Evolutionary conservation across 1,140 invertebrate species (phyloP).

Genomic region (Atta colombica): DNA sequence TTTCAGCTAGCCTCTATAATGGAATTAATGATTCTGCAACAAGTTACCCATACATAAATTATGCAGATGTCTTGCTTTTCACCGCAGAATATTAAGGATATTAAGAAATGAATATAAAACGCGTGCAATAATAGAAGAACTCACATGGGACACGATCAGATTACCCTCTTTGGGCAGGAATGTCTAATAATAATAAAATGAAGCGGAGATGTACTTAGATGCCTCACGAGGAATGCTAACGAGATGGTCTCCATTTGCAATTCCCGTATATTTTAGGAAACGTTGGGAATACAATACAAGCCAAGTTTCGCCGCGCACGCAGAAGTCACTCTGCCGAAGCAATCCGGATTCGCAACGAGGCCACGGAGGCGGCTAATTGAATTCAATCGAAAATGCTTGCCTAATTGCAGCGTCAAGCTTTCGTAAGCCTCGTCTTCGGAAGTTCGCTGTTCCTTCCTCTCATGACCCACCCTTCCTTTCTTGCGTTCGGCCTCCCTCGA

Average conservation of each 20-base stretch:
- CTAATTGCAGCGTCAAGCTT: slow-evolving; percentile 73
- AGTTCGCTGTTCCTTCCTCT: slow-evolving; percentile 26
- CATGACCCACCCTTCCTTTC: background rate
- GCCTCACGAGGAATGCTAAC: slow-evolving; percentile 57
- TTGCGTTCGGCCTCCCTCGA: background rate
- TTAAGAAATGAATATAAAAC: background rate
- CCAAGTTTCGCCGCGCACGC: slow-evolving; percentile 26
- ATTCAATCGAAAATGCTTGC: slow-evolving; percentile 77
- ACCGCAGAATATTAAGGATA: background rate
- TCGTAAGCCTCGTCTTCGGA: slow-evolving; percentile 45
- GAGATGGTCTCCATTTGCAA: slow-evolving; percentile 62
- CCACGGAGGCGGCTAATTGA: slow-evolving; percentile 70
- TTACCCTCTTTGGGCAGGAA: slow-evolving; percentile 31
- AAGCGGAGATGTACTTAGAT: slow-evolving; percentile 47
- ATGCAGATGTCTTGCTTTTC: slow-evolving; percentile 8
- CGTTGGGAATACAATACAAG: slow-evolving; percentile 56
- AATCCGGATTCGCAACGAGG: slow-evolving; percentile 55
- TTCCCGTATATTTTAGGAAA: slow-evolving; percentile 53
- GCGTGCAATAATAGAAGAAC: slow-evolving; percentile 23
- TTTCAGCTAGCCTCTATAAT: background rate
- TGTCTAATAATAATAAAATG: slow-evolving; percentile 55
- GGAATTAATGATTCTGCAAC: background rate
- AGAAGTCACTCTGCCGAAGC: slow-evolving; percentile 46
- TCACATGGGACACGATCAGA: slow-evolving; percentile 1
- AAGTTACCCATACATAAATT: background rate